Evolutionary conservation across 2,888 invertebrate species (phyloP), one percentile per base, ranked within the genome.

Genomic region (Cryptus armator): DNA sequence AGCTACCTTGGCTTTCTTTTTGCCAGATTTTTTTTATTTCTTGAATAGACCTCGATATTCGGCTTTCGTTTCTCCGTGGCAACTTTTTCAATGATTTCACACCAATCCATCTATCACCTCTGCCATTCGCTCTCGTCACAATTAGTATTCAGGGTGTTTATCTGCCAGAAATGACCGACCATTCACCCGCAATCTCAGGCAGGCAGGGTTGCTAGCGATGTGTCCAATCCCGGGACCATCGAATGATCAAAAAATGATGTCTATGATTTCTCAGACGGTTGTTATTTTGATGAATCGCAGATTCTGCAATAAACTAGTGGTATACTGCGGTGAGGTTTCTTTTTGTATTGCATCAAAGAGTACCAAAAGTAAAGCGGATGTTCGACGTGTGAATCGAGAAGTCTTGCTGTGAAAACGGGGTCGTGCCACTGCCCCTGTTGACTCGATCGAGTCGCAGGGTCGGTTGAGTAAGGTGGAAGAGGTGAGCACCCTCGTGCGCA

Each of bases 381-480:
- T 51, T 51, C n/a, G 51, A 51, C n/a, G 51, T 44, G n/a, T 80
- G 66, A 37, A 56, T 59, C 66, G 29, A 16, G 72, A 44, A 19
- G 64, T 16, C 46, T 0, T 16, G 80, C 44, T 16, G 43, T 7
- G 37, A 12, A 78, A 79, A 71, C 4, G 64, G 64, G 51, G 53
- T 44, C 51, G 43, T 43, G 67, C 46, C 19, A 48, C 24, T 56
- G 71, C 10, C 14, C 29, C n/a, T 43, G 51, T 53, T 56, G 66
- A 53, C 66, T 56, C 51, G 44, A 70, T 44, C 43, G 81, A 81
- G 76, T 53, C 44, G 16, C 44, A 10, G 51, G 59, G 12, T 24
- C 62, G 32, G 75, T 62, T 44, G 62, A 4, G 29, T 43, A 44
- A 48, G n/a, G 70, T 14, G 51, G 19, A 48, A 14, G 4, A 7